phyloP scores from a whole-genome alignment of 2,888 invertebrate species.

The Synergus japonicus region DNA sequence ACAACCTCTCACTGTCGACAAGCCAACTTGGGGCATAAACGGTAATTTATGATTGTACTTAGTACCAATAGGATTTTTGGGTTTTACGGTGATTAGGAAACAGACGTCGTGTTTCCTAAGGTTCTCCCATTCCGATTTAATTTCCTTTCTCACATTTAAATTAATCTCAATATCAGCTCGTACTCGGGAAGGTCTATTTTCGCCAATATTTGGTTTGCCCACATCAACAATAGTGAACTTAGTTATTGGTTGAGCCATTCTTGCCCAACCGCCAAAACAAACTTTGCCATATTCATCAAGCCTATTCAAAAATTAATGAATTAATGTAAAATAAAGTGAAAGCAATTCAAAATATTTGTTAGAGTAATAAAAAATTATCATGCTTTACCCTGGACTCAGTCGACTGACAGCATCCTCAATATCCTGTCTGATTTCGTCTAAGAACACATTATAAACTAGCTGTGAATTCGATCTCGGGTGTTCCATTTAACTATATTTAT shows the following conservation, averaged over 20 bases:
- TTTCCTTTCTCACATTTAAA: constrained; percentile 92
- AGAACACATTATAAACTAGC: constrained; percentile 70
- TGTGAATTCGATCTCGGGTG: too few species aligned
- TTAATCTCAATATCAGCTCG: constrained; percentile 97
- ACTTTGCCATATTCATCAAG: constrained; percentile 90
- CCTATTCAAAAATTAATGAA: constrained; percentile 77
- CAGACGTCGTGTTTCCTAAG: constrained; percentile 98
- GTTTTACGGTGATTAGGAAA: constrained; percentile 94
- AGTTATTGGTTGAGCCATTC: constrained; percentile 97
- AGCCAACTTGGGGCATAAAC: constrained; percentile 95
- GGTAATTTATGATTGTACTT: constrained; percentile 89
- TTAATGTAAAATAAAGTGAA: constrained; percentile 45
- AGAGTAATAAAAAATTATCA: background rate
- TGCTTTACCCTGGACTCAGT: constrained; percentile 92
- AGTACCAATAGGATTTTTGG: constrained; percentile 90
- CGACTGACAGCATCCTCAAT: constrained; percentile 98
- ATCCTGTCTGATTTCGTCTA: constrained; percentile 98
- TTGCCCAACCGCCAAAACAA: constrained; percentile 98
- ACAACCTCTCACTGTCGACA: constrained; percentile 95
- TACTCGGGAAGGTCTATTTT: constrained; percentile 96
- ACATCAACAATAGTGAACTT: constrained; percentile 97
- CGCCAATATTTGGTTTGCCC: constrained; percentile 93
- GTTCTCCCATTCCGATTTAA: constrained; percentile 98
- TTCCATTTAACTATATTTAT: too few species aligned
- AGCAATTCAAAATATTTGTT: background rate